Percentiles rank a stretch among this genome's conserved stretches.
Conservation (phyloP, 2,888 invertebrate species). For the Calameuta pallipes region DNA sequence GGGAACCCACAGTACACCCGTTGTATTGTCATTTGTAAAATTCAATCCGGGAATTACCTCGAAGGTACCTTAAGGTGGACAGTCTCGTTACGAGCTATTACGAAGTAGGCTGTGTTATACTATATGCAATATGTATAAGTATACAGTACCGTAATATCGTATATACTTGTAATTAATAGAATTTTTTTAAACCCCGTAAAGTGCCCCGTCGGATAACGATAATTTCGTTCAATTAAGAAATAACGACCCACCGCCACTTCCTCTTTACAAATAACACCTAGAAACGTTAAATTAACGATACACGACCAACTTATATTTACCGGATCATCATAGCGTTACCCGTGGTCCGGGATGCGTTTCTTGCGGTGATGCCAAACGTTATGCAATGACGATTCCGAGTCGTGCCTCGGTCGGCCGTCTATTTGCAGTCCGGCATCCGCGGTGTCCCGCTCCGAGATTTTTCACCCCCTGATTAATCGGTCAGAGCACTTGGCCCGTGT, state of each 20-base stretch:
- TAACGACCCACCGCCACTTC: neutral
- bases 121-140: neutral
- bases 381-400: conserved; percentile 20
- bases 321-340: conserved; percentile 38
- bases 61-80: neutral
- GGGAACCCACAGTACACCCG: neutral
- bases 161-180: neutral
- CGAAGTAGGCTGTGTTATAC: neutral
- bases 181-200: neutral
- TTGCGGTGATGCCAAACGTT: conserved; percentile 33
- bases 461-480: neutral
- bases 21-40: conserved; percentile 22
- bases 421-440: neutral
- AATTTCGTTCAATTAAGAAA: neutral
- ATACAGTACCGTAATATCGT: neutral
- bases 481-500: neutral
- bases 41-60: neutral
- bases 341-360: conserved; percentile 37
- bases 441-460: neutral
- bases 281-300: neutral
- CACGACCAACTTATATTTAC: conserved; percentile 34
- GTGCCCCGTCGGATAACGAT: neutral
- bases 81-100: neutral
- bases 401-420: neutral
- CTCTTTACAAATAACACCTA: neutral